Evolutionary conservation across 2,888 invertebrate species (phyloP).

Genomic region (Calliopum simillimum): DNA sequence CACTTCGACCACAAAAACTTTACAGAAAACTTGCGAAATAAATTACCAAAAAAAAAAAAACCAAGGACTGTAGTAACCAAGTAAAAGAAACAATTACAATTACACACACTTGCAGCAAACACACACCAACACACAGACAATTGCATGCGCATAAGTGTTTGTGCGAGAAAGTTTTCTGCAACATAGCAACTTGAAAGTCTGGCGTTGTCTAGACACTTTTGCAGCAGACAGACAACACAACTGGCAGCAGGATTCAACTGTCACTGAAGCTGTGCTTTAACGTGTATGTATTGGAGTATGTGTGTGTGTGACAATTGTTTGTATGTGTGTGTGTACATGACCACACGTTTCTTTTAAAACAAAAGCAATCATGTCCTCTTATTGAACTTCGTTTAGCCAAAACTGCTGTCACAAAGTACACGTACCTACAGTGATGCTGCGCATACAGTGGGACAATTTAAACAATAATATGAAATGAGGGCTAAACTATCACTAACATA

Average conservation of each 20-base stretch:
- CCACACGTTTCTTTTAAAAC: constrained; percentile 32
- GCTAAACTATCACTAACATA: too few species aligned
- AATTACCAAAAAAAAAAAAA: constrained; percentile 1
- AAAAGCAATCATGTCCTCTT: constrained; percentile 56
- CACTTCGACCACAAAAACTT: neutral
- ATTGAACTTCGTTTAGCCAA: constrained; percentile 54
- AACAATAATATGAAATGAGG: too few species aligned
- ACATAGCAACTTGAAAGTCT: constrained; percentile 4
- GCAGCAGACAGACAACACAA: constrained; percentile 10
- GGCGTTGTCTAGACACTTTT: constrained; percentile 19
- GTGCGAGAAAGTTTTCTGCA: neutral
- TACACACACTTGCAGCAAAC: constrained; percentile 9
- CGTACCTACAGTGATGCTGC: too few species aligned
- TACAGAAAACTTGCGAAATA: neutral
- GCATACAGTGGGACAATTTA: too few species aligned
- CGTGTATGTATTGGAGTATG: neutral
- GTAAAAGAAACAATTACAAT: constrained; percentile 26
- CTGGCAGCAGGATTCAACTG: neutral
- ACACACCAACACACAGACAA: too few species aligned
- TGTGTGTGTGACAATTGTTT: neutral
- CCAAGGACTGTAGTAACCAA: constrained; percentile 1
- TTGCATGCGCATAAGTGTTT: too few species aligned
- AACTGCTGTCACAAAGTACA: too few species aligned
- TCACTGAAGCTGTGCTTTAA: neutral
- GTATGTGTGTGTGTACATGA: constrained; percentile 35